These are phyloP conservation scores for Urocolius indicus DNA, from an alignment of 2,113 vertebrate genomes.

Conservation along the genomic window DNA sequence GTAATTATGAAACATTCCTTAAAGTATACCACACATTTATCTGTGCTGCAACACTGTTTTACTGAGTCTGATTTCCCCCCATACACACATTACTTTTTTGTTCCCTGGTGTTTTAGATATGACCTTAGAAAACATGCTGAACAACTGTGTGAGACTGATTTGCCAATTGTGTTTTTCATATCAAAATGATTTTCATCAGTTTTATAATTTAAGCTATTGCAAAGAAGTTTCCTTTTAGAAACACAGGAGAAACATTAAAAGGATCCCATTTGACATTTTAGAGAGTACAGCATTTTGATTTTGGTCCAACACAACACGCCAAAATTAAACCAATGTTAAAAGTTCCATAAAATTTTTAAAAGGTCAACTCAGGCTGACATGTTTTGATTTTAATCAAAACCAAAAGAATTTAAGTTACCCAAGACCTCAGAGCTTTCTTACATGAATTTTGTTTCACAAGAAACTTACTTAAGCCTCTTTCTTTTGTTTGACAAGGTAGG, in stretches of 20 bases:
- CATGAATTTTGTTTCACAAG: background rate
- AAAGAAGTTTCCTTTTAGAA: background rate
- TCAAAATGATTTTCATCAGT: background rate
- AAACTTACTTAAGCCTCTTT: background rate
- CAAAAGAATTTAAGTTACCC: background rate
- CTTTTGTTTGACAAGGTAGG: background rate
- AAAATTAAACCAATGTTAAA: background rate
- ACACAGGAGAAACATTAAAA: background rate
- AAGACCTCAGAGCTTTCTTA: background rate
- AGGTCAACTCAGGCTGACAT: background rate
- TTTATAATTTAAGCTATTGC: background rate
- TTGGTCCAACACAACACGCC: background rate
- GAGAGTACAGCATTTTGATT: background rate
- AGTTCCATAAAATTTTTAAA: background rate
- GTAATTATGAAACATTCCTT: background rate
- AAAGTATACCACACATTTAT: background rate
- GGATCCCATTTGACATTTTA: background rate
- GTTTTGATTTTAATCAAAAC: background rate
- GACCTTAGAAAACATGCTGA: background rate
- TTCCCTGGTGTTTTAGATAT: background rate
- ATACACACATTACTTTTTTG: background rate
- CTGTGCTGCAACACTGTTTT: background rate
- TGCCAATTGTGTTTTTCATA: background rate
- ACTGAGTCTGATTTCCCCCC: background rate
- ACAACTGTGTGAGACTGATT: background rate